Conservation (phyloP, 2,888 invertebrate species). For the Dendrolimus houi region DNA sequence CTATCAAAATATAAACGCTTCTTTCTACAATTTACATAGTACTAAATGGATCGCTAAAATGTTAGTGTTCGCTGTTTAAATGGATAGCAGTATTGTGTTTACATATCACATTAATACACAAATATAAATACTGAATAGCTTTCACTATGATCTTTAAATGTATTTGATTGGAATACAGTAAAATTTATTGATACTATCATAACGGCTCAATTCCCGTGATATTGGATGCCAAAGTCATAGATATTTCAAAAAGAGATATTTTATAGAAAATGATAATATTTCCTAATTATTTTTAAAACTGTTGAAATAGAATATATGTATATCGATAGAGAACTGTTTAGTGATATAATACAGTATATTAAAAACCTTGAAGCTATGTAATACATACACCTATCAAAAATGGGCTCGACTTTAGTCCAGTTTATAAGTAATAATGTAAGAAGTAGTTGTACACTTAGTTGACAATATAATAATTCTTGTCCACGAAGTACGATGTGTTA, state of each 20-base stretch:
- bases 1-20: not conserved
- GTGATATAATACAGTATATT: not conserved
- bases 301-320: not conserved
- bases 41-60: not conserved
- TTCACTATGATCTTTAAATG: slow-evolving; percentile 27
- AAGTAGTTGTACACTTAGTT: too few species aligned
- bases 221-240: slow-evolving; percentile 48
- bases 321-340: not conserved
- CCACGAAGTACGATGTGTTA: too few species aligned
- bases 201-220: slow-evolving; percentile 48
- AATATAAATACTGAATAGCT: not conserved
- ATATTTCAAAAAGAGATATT: slow-evolving; percentile 19
- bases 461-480: too few species aligned
- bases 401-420: too few species aligned
- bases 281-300: not conserved
- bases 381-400: too few species aligned
- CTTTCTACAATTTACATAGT: not conserved
- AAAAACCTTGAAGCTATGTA: not conserved
- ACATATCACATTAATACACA: slow-evolving; percentile 4
- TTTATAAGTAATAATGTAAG: too few species aligned
- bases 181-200: slow-evolving; percentile 11
- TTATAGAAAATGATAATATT: slow-evolving; percentile 8
- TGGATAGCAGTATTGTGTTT: not conserved
- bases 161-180: slow-evolving; percentile 4
- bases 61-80: not conserved